Percentiles rank a stretch among this genome's conserved stretches.
Evolutionary conservation across 2,797 vertebrate species (phyloP).

Genomic region (Chromobotia macracanthus): DNA sequence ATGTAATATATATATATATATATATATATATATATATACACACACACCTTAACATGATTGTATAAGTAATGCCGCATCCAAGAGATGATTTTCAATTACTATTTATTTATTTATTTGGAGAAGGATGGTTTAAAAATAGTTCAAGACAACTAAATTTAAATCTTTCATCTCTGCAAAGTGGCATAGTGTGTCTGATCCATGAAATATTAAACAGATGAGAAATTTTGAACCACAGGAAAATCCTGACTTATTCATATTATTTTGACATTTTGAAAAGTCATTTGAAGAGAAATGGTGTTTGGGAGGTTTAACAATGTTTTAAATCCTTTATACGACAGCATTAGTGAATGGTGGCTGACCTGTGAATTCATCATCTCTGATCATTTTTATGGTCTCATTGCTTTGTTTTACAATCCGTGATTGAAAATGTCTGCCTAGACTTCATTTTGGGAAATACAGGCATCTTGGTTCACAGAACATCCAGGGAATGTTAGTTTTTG

Average conservation of each 20-base stretch:
- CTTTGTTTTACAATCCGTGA: not conserved
- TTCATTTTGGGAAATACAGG: no score
- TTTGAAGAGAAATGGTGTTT: slow-evolving; percentile 7
- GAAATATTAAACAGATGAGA: slow-evolving; percentile 35
- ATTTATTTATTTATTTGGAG: slow-evolving; percentile 1
- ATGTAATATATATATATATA: no score
- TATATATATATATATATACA: not conserved
- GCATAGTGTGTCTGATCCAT: slow-evolving; percentile 4
- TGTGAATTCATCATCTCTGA: not conserved
- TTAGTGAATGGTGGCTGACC: not conserved
- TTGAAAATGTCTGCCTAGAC: no score
- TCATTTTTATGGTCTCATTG: not conserved
- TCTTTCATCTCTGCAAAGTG: slow-evolving; percentile 19
- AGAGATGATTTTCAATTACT: not conserved
- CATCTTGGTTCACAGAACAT: no score
- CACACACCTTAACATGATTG: slow-evolving; percentile 4
- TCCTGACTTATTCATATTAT: slow-evolving; percentile 27
- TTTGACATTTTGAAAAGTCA: slow-evolving; percentile 5
- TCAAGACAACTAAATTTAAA: slow-evolving; percentile 11
- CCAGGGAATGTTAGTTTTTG: no score
- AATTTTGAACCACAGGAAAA: not conserved
- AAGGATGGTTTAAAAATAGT: slow-evolving; percentile 36
- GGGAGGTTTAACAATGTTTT: not conserved
- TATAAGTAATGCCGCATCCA: slow-evolving; percentile 1
- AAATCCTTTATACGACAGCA: no score